Evolutionary conservation across 2,888 invertebrate genomes (phyloP), one percentile per base, ranked within the genome.

Genomic region (Emmelina monodactyla): DNA sequence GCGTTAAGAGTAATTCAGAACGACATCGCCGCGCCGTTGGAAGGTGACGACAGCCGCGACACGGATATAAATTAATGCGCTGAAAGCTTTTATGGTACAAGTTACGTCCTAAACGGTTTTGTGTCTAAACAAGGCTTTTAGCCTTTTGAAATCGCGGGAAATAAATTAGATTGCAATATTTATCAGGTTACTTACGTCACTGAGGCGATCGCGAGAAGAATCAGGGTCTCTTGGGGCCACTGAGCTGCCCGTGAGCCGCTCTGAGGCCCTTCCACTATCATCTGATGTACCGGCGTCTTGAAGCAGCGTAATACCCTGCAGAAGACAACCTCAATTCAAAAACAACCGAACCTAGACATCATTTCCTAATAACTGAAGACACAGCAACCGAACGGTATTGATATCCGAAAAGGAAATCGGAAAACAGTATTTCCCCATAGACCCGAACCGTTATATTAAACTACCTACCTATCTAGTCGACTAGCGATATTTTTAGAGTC

Each of bases 231-330:
- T 84, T 59, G 86, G 86, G 56, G 86, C 85, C 62, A 86, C 86
- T 43, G 87, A 88, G 75, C 88, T 86, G 75, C 88, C 86, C 69
- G 89, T 87, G 67, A 89, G 84, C 63, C 89, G 84, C 82, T 89
- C 89, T 54, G 89, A 89, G 57, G 89, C 90, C 72, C 89, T 83
- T 59, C 89, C 89, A 81, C 89, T 90, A 79, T 90, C 90, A 82
- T 90, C 90, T 70, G 89, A 90, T 65, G 90, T 90, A 63, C 89
- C 89, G 72, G 89, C 88, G 83, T 90, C 89, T 70, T 85, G 85
- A 68, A 84, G 83, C 75, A 86, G 82, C 70, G 85, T 85, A 72
- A 88, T 85, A 78, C 85, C 86, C 88, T 89, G 79, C 43, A 83
- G 81, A 63, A 63, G 65, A 53, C 55, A 57, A 53, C 55, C 51